Evolutionary conservation across 2,113 vertebrate genomes (phyloP).

Genomic region (Echinops telfairi): DNA sequence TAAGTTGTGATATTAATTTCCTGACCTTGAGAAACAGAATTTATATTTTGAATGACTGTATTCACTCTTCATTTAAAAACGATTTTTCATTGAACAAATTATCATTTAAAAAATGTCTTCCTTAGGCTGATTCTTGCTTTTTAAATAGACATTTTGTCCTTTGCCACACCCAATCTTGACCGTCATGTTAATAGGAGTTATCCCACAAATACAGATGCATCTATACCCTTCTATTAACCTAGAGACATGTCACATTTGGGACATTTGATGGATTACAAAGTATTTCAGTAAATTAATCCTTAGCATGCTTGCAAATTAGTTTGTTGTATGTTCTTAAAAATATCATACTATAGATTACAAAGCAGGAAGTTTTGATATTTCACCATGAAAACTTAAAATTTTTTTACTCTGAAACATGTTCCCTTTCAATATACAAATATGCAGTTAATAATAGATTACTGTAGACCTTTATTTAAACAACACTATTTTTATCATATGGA

Average conservation of each 20-base stretch:
- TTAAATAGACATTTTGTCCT: neutral
- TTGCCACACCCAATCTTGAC: neutral
- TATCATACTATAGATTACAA: neutral
- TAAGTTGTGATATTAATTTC: constrained; percentile 19
- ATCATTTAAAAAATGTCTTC: neutral
- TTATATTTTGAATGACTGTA: constrained; percentile 59
- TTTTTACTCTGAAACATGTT: neutral
- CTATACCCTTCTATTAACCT: neutral
- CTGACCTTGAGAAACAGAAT: neutral
- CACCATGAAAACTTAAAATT: neutral
- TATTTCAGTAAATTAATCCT: neutral
- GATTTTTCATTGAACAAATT: constrained; percentile 6
- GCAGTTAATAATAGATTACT: no score
- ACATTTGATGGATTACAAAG: neutral
- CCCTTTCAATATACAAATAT: neutral
- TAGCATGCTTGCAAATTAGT: neutral
- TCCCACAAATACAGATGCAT: neutral
- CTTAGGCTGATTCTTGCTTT: neutral
- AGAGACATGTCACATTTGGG: neutral
- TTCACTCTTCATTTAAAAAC: neutral
- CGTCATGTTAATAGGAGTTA: neutral
- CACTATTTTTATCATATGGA: no score
- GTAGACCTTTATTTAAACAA: no score
- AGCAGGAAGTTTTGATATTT: neutral
- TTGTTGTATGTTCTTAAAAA: neutral